Evolutionary conservation across 2,797 vertebrate species (phyloP).

Genomic region (Acanthornis magna): DNA sequence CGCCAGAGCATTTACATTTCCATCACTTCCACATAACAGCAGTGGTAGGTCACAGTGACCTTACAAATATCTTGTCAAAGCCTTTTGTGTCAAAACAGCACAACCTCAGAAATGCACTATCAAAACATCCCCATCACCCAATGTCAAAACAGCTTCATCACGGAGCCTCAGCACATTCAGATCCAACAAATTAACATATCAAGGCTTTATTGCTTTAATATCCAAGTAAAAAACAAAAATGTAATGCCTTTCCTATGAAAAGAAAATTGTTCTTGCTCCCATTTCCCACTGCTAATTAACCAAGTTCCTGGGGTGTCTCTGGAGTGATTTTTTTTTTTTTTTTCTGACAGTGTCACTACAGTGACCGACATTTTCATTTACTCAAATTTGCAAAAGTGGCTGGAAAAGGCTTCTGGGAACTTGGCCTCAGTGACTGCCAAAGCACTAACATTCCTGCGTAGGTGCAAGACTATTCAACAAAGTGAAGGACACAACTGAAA

Average conservation of each 20-base stretch:
- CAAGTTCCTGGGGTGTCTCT: background rate
- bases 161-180: background rate
- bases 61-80: conserved; percentile 56
- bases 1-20: conserved; percentile 44
- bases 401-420: background rate
- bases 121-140: conserved; percentile 55
- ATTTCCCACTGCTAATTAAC: conserved; percentile 49
- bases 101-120: conserved; percentile 34
- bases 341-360: background rate
- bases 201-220: conserved; percentile 50
- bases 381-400: background rate
- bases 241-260: conserved; percentile 6
- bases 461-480: background rate
- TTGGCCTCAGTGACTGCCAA: background rate
- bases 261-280: conserved; percentile 54
- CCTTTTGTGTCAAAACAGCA: conserved; percentile 66
- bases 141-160: conserved; percentile 57
- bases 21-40: conserved; percentile 7
- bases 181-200: conserved; percentile 55
- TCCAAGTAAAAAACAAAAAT: conserved; percentile 27
- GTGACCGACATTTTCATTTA: background rate
- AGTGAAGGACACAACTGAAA: background rate
- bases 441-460: background rate
- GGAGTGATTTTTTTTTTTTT: background rate
- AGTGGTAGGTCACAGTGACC: conserved; percentile 50